These are phyloP conservation scores for Pollachius pollachius DNA, from an alignment of 2,113 vertebrate species.

Conservation along the genomic window DNA sequence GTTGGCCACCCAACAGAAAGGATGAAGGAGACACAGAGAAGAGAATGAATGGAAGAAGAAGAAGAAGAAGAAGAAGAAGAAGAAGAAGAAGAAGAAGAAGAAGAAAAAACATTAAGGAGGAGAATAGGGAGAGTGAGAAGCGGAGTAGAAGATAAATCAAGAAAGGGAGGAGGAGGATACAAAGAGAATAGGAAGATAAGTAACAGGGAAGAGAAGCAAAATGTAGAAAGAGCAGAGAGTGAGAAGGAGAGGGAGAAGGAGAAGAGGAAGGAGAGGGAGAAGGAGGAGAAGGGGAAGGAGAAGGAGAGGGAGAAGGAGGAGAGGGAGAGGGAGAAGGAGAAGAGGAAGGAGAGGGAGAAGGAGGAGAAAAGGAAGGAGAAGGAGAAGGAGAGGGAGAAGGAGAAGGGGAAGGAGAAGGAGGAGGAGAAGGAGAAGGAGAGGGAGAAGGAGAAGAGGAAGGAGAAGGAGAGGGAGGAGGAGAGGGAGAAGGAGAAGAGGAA, in stretches of 20 bases:
- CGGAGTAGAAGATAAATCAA: not conserved
- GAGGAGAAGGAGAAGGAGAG: not conserved
- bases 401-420: not conserved
- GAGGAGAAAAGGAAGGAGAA: not conserved
- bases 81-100: too few species aligned
- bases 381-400: not conserved
- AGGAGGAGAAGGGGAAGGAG: not conserved
- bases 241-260: not conserved
- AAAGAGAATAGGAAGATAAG: not conserved
- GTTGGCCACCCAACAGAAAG: conserved; percentile 14
- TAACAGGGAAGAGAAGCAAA: conserved; percentile 5
- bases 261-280: not conserved
- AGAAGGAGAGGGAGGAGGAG: too few species aligned
- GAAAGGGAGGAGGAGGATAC: conserved; percentile 1
- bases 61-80: not conserved
- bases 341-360: conserved; percentile 1
- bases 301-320: too few species aligned
- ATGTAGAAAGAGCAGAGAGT: not conserved
- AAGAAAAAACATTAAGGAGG: too few species aligned
- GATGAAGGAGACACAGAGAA: not conserved
- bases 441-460: too few species aligned
- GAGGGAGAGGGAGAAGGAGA: not conserved
- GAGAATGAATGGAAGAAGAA: not conserved
- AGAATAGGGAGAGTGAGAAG: too few species aligned
- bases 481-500: too few species aligned